Base-by-base conservation (phyloP, 2,797 vertebrate species). In the Picus viridis region DNA sequence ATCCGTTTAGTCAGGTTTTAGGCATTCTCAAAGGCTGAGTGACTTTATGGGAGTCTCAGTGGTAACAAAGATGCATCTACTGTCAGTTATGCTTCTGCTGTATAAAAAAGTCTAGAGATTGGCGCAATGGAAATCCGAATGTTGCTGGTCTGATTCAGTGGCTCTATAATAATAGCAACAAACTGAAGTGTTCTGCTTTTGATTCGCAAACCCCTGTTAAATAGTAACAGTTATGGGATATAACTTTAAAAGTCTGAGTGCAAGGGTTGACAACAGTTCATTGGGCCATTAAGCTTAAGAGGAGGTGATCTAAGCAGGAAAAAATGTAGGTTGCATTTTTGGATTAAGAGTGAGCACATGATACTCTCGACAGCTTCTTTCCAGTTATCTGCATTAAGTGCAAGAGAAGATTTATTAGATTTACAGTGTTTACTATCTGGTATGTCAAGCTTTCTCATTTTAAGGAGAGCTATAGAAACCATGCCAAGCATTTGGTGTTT, bases 291-390 rank as follows among this genome's bases (percentile, higher is more conserved):
- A 90, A 65, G 58, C 30, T 54, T 68, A 29, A 77, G 43, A 39
- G 65, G 53, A 81, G 85, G 73, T 95, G 93, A 93, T 75, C 51
- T 94, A 81, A 96, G 76, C 70, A 65, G 61, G 29, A 64, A 92
- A 83, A 81, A 93, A 90, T 75, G 92, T 45, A 47, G 63, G 59
- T 83, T 92, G 79, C 10, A 1, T 90, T 95, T 94, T 88, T 87
- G 41, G 56, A 51, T 75, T 81, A n/a, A 77, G 86, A 26, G 41
- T 82, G 32, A 86, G 5, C 64, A 41, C 18, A 19, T n/a, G 18
- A n/a, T 71, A 16, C 54, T 56, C 61, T 64, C 2, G 0, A 61
- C 22, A 62, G n/a, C 51, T 93, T 79, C 68, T 58, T 96, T 73
- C 32, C 12, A 70, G 71, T 70, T 82, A 9, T 12, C 56, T 61